A percentile compares a stretch with the other conserved stretches of the same genome.
Conservation (phyloP, 2,797 vertebrate genomes). For the Phalloptychus januarius region DNA sequence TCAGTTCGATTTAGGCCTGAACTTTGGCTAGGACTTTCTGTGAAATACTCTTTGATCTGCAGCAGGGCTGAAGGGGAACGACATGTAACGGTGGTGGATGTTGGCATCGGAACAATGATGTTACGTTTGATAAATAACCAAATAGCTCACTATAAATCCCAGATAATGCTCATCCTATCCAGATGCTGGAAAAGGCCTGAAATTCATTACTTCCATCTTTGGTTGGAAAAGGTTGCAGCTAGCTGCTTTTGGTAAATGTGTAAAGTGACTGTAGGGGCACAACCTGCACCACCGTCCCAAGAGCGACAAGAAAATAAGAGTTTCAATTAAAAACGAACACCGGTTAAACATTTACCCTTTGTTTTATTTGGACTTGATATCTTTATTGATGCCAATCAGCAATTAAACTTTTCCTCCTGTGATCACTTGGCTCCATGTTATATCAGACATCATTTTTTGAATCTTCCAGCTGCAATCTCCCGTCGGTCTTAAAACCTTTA, state of each 20-base stretch:
- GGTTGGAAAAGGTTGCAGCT: background rate
- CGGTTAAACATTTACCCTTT: slow-evolving; percentile 44
- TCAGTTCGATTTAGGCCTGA: background rate
- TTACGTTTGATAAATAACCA: background rate
- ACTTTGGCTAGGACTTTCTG: background rate
- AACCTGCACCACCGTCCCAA: background rate
- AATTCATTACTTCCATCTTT: background rate
- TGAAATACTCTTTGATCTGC: background rate
- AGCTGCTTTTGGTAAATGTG: background rate
- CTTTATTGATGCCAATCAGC: slow-evolving; percentile 4
- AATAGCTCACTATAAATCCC: background rate
- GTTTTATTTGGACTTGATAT: slow-evolving; percentile 25
- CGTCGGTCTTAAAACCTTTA: background rate
- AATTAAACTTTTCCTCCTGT: slow-evolving; percentile 38
- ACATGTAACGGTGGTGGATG: background rate
- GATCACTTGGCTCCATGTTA: slow-evolving; percentile 11
- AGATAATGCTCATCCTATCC: background rate
- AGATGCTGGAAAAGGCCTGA: background rate
- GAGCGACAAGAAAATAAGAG: background rate
- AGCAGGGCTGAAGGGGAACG: background rate
- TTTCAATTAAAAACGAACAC: slow-evolving; percentile 9
- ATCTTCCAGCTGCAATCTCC: slow-evolving; percentile 5
- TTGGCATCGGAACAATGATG: background rate
- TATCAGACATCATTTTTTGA: background rate
- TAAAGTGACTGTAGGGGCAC: background rate